These are phyloP conservation scores for Cataglyphis hispanica DNA, from an alignment of 1,140 invertebrate species.

Conservation along the genomic window DNA sequence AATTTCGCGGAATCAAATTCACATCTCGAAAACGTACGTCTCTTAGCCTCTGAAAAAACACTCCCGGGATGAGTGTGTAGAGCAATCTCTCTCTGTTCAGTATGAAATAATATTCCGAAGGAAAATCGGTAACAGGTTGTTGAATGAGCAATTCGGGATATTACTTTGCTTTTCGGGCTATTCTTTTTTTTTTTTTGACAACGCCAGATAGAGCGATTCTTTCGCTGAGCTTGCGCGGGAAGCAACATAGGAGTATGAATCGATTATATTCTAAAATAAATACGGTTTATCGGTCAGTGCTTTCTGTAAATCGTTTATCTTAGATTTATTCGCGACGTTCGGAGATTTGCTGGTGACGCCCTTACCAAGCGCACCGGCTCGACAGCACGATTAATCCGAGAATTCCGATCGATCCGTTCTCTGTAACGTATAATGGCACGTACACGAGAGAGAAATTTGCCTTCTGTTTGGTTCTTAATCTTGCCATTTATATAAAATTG, in stretches of 20 bases:
- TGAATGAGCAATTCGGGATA: constrained; percentile 51
- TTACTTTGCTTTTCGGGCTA: constrained; percentile 34
- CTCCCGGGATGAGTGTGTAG: not conserved
- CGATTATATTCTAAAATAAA: constrained; percentile 65
- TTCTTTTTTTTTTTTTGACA: constrained; percentile 35
- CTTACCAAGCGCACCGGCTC: constrained; percentile 19
- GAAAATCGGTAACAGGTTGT: not conserved
- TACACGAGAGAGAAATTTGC: constrained; percentile 11
- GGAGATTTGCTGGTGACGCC: constrained; percentile 52
- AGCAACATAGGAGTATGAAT: not conserved
- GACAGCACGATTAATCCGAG: constrained; percentile 45
- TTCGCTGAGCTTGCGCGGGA: not conserved
- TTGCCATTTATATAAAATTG: not conserved
- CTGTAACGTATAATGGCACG: constrained; percentile 10
- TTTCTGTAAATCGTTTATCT: constrained; percentile 43
- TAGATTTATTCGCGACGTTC: constrained; percentile 57
- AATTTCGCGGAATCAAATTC: constrained; percentile 49
- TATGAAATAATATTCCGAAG: constrained; percentile 46
- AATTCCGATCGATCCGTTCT: constrained; percentile 43
- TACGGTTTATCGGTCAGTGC: constrained; percentile 29
- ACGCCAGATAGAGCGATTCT: not conserved
- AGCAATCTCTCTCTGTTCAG: not conserved
- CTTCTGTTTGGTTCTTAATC: not conserved
- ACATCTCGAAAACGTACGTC: constrained; percentile 14
- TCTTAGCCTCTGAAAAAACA: constrained; percentile 19